Base-by-base conservation (phyloP, 1,140 invertebrate genomes). In the Macrobrachium rosenbergii region DNA sequence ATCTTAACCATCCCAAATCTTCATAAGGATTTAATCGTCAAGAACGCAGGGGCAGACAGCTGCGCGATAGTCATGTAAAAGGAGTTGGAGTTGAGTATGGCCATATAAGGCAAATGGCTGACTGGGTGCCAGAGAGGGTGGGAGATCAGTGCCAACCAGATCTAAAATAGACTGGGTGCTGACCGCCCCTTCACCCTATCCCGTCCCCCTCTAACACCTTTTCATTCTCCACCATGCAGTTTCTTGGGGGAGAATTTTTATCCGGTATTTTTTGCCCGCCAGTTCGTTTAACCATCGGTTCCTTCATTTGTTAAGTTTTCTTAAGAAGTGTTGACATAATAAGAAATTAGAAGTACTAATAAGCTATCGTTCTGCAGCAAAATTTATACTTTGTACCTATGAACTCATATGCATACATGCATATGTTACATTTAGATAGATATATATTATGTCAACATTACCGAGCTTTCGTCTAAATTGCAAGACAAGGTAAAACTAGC, bases 131-230 rank as follows among this genome's bases (percentile, higher is more conserved):
- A 43, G 79, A 52, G 77, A 58, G 69, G 23, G 69, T 7, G 62
- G 28, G 59, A 7, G 16, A 17, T 5, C 8, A 2, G 37, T 69
- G 80, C 64, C 80, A 69, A 45, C 80, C 43, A n/a, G 28, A 23
- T 52, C 63, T 43, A 82, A 82, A 82, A 82, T 82, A 82, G 52
- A 28, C 58, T 52, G 63, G n/a, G 67, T 63, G 43, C 63, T 45
- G 80, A 21, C 43, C 58, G 17, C 59, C 62, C 12, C 21, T 17
- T 12, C 19, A 21, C 14, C 59, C 21, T 62, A 28, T 28, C n/a
- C 11, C 43, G 12, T 16, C 21, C 77, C 23, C 77, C 77, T 63
- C 17, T 16, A 52, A 52, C 77, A n/a, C 37, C 58, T 17, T 28
- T 19, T 58, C 62, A 23, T 37, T 1, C 7, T 63, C 59, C 58